Evolutionary conservation across 2,888 invertebrate genomes (phyloP).

Genomic region (Apotomis turbidana): DNA sequence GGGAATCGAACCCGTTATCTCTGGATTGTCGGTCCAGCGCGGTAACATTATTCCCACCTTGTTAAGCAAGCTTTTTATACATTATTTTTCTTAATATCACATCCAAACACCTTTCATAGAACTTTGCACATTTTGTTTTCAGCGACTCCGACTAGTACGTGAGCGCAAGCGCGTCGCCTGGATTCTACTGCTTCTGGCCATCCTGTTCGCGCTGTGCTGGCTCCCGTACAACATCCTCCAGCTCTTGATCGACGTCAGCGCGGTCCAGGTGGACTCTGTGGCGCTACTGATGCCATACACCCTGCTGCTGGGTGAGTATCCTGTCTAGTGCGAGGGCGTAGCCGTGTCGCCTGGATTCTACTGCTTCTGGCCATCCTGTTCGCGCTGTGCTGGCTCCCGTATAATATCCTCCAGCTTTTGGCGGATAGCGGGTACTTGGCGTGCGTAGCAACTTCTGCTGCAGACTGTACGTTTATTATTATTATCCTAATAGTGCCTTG

Average conservation of each 20-base stretch:
- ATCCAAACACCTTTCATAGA: too few species aligned
- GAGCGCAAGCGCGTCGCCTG: conserved; percentile 89
- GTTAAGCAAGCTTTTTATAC: too few species aligned
- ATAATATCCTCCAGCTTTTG: conserved; percentile 87
- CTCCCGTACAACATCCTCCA: conserved; percentile 89
- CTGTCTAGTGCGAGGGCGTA: conserved; percentile 84
- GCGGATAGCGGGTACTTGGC: too few species aligned
- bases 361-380: conserved; percentile 89
- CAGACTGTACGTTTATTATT: too few species aligned
- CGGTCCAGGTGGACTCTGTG: conserved; percentile 68
- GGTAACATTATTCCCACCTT: too few species aligned
- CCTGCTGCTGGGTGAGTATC: conserved; percentile 81
- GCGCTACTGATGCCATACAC: conserved; percentile 85
- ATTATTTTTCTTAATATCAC: too few species aligned
- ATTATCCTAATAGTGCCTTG: too few species aligned
- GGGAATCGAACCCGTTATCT: too few species aligned
- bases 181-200: conserved; percentile 88
- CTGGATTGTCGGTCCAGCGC: too few species aligned
- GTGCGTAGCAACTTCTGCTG: too few species aligned
- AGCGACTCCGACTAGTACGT: conserved; percentile 76
- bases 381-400: conserved; percentile 91
- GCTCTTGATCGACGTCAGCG: conserved; percentile 85
- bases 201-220: conserved; percentile 91
- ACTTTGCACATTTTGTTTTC: conserved; percentile 43
- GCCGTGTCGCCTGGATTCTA: conserved; percentile 90